Evolutionary conservation across 2,888 invertebrate genomes (phyloP), one percentile per base, ranked within the genome.

Genomic region (Mimas tiliae): DNA sequence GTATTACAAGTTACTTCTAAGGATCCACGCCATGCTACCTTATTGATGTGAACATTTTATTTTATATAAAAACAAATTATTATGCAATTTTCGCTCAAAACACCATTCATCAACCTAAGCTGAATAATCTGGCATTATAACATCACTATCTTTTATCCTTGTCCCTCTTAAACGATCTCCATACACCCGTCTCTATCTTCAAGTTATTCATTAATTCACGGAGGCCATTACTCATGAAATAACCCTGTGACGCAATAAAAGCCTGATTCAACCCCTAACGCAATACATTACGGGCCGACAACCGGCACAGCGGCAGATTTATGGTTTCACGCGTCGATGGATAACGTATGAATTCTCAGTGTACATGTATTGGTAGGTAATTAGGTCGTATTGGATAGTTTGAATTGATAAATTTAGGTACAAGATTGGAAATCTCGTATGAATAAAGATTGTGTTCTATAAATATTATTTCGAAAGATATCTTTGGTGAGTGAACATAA

Each of bases 161-260:
- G 16, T 55, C 34, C 16, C 38, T 4, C 55, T 38, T 11, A n/a
- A 34, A 16, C 14, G 16, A 55, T 16, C n/a, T 14, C 4, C 11
- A 38, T 38, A 9, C 16, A 9, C 34, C 16, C 16, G 16, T 55
- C 55, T 38, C 55, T 19, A 2, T 55, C 55, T 55, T 16, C 52
- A 55, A 55, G 38, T 55, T 38, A 38, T 55, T 76, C 76, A 79
- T 79, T 80, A 80, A 81, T 77, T 75, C 76, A 76, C 68, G 53
- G 68, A 66, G 69, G 73, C 72, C 64, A 75, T 81, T 78, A 80
- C 70, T 81, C 81, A 81, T 74, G 73, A 69, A 71, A 72, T 66
- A 71, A 70, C 72, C 74, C 66, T 68, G 72, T 76, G 72, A 74
- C 69, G 72, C 67, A 69, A 71, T 74, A 74, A 74, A 73, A 69